Conservation (phyloP, 2,797 vertebrate species). For the Spinus pinus region DNA sequence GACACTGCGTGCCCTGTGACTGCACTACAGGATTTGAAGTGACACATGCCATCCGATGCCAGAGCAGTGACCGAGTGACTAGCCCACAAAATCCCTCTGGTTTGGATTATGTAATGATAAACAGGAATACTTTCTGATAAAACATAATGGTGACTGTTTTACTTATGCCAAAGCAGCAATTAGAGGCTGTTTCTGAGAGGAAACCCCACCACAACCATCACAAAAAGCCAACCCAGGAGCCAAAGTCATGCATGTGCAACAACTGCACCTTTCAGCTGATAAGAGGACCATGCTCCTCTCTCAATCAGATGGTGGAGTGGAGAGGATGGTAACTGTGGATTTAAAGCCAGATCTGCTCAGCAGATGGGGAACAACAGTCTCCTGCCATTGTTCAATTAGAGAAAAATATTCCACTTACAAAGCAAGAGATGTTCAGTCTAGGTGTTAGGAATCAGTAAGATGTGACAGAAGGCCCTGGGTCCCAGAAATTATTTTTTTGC, state of each 20-base stretch:
- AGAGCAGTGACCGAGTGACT: not conserved
- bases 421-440: not conserved
- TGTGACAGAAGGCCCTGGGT: not conserved
- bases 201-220: accelerated
- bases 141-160: not conserved
- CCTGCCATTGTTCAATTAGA: not conserved
- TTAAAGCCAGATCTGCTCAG: not conserved
- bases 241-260: not conserved
- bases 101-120: not conserved
- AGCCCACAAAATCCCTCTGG: not conserved
- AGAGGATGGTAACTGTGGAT: accelerated
- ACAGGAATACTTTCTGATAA: not conserved
- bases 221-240: not conserved
- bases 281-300: not conserved
- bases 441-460: not conserved
- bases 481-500: not conserved
- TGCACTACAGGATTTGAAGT: not conserved
- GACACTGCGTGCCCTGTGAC: accelerated
- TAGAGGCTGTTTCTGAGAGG: not conserved
- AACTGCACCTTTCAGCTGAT: not conserved
- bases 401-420: not conserved
- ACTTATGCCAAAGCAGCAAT: not conserved
- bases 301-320: accelerated
- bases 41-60: not conserved
- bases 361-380: not conserved